Evolutionary conservation across 2,888 invertebrate genomes (phyloP).

Genomic region (Dynastes grantii): DNA sequence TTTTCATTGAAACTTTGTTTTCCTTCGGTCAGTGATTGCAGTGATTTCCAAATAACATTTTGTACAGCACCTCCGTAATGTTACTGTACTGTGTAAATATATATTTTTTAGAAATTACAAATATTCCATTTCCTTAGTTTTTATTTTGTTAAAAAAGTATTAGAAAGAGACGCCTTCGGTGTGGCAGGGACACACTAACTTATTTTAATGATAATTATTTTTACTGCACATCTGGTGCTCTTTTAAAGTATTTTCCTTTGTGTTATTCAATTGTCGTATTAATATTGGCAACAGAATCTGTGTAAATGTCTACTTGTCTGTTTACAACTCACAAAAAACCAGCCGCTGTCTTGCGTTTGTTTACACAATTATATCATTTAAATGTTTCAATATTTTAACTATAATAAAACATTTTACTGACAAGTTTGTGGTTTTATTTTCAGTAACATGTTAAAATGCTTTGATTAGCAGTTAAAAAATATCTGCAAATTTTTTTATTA

Average conservation of each 20-base stretch:
- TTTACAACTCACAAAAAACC: not conserved
- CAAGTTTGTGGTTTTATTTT: not conserved
- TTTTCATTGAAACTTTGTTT: conserved; percentile 14
- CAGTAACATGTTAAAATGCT: too few relatives aligned
- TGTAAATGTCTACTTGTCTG: not conserved
- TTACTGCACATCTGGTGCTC: not conserved
- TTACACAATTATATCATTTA: conserved; percentile 15
- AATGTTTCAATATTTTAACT: conserved; percentile 40
- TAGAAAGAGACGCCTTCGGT: not conserved
- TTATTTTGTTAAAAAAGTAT: not conserved
- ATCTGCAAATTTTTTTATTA: too few relatives aligned
- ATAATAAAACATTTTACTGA: conserved; percentile 35
- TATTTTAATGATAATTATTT: conserved; percentile 27
- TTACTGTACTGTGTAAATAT: conserved; percentile 34
- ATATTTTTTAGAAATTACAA: conserved; percentile 6
- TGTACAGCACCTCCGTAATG: conserved; percentile 27
- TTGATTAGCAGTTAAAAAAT: too few relatives aligned
- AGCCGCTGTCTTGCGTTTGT: conserved; percentile 7
- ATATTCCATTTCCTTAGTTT: conserved; percentile 29
- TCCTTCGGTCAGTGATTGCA: conserved; percentile 3
- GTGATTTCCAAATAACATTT: conserved; percentile 13
- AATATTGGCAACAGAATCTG: not conserved
- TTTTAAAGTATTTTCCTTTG: not conserved
- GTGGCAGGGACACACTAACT: not conserved
- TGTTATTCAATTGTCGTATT: not conserved